Conservation (phyloP, 2,113 vertebrate species). For the Geococcyx californianus region DNA sequence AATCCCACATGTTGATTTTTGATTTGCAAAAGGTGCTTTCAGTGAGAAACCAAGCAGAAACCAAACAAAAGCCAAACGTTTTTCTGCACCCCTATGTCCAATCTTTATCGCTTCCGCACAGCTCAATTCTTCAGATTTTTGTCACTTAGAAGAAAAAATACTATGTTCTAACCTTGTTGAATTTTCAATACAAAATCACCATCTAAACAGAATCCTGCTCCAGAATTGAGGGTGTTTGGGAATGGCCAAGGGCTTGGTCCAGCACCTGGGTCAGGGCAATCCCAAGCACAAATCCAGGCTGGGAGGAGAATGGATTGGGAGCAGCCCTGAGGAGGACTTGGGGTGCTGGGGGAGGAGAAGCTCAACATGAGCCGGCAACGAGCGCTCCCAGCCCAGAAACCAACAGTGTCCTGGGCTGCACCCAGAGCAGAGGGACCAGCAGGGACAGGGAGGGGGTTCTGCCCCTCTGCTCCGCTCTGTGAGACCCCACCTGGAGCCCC, state of each 20-base stretch:
- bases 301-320: too few relatives aligned
- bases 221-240: not conserved
- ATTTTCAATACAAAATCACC: not conserved
- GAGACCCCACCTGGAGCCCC: too few relatives aligned
- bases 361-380: too few relatives aligned
- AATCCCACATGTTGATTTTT: not conserved
- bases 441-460: too few relatives aligned
- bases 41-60: not conserved
- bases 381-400: too few relatives aligned
- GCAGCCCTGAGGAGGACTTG: too few relatives aligned
- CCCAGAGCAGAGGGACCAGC: too few relatives aligned
- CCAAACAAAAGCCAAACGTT: accelerated
- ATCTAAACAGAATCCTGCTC: not conserved
- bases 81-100: not conserved
- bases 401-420: too few relatives aligned
- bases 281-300: too few relatives aligned
- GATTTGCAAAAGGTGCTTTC: not conserved
- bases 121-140: not conserved
- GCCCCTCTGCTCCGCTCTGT: too few relatives aligned
- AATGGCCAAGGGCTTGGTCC: not conserved
- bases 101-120: not conserved
- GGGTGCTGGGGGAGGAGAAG: too few relatives aligned
- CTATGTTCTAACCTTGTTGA: not conserved
- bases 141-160: accelerated
- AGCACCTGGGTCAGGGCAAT: too few relatives aligned